A percentile compares a stretch with the other conserved stretches of the same genome.
Evolutionary conservation across 2,113 vertebrate genomes (phyloP).

Genomic region (Chloropsis cyanopogon): DNA sequence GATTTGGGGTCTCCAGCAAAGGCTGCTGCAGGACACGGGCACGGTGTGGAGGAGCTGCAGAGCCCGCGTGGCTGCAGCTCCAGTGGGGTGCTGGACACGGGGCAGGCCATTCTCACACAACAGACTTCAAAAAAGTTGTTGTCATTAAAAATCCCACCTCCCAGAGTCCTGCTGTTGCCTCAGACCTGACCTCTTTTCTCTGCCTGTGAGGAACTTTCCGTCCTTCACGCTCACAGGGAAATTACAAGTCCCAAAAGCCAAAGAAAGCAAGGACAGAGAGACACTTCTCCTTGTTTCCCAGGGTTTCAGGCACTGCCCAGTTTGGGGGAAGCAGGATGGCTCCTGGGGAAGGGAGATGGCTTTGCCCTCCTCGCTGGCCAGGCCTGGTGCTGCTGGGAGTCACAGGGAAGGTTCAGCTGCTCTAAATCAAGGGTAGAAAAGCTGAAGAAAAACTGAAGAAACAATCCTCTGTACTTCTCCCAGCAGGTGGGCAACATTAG

Average conservation of each 20-base stretch:
- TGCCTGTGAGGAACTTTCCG: background rate
- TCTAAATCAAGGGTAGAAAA: background rate
- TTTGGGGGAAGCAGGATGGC: background rate
- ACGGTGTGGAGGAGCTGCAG: background rate
- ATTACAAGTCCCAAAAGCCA: background rate
- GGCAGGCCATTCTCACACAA: background rate
- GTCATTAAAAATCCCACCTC: background rate
- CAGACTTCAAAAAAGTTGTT: background rate
- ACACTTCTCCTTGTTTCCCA: background rate
- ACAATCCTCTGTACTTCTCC: too few species aligned
- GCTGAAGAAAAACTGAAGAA: too few species aligned
- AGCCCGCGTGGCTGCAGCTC: background rate
- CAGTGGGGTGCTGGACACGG: background rate
- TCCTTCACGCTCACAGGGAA: background rate
- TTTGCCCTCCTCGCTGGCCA: background rate
- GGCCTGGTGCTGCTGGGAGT: background rate
- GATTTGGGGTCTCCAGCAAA: background rate
- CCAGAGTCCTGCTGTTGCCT: background rate
- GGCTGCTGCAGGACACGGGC: background rate
- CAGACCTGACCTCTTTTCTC: background rate
- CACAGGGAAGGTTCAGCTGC: rapidly evolving
- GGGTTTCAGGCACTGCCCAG: background rate
- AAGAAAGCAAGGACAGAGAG: background rate
- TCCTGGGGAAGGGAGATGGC: background rate
- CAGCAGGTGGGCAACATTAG: rapidly evolving